Conservation (phyloP, 2,797 vertebrate species). For the Channallabes apus region DNA sequence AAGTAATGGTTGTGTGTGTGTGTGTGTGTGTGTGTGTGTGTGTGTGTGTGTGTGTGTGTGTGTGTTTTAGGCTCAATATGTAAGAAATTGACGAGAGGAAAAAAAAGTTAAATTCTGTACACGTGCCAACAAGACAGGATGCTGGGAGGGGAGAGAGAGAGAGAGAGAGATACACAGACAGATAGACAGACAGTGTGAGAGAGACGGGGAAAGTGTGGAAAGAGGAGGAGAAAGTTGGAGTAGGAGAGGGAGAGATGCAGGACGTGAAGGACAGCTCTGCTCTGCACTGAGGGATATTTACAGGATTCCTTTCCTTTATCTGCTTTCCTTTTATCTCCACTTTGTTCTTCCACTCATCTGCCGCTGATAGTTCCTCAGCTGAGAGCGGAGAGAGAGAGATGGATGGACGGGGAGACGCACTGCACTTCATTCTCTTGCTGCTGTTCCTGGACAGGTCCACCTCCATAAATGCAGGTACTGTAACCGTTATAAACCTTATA, state of each 20-base stretch:
- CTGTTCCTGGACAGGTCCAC: constrained; percentile 14
- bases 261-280: constrained; percentile 42
- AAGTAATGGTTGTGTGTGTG: constrained; percentile 9
- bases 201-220: not conserved
- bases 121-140: not conserved
- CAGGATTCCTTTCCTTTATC: not conserved
- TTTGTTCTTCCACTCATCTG: not conserved
- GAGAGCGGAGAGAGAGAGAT: constrained; percentile 6
- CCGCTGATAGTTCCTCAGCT: not conserved
- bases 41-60: constrained; percentile 9
- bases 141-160: not conserved
- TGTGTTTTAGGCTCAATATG: not conserved
- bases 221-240: constrained; percentile 16
- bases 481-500: not conserved
- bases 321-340: not conserved
- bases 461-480: constrained; percentile 24
- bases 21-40: not conserved
- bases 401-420: not conserved
- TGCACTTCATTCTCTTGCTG: constrained; percentile 18
- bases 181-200: not conserved
- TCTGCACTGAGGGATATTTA: constrained; percentile 19
- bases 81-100: not conserved
- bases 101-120: not conserved
- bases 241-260: not conserved
- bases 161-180: constrained; percentile 14